Percentiles rank a stretch among this genome's conserved stretches.
Conservation (phyloP, 2,113 vertebrate species). For the Oryzias javanicus region DNA sequence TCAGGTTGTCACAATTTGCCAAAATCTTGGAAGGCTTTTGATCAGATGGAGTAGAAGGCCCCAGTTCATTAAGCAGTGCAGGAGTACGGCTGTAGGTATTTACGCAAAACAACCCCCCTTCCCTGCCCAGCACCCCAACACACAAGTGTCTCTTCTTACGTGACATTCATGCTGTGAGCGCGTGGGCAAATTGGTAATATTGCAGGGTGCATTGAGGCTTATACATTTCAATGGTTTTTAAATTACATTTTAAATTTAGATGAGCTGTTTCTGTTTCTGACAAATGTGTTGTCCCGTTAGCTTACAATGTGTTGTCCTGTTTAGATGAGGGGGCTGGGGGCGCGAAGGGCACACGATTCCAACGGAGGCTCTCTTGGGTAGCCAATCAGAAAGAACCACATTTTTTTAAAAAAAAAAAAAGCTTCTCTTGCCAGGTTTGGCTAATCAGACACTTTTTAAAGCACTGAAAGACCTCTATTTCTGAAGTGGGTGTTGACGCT, state of each 20-base stretch:
- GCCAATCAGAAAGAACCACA: constrained; percentile 40
- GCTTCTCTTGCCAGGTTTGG: constrained; percentile 16
- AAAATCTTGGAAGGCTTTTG: constrained; percentile 17
- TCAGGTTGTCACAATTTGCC: constrained; percentile 19
- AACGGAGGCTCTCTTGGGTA: constrained; percentile 12
- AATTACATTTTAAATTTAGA: constrained; percentile 81
- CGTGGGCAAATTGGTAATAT: constrained; percentile 71
- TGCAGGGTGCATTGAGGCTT: constrained; percentile 60
- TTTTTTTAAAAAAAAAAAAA: constrained; percentile 15
- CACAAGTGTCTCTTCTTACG: constrained; percentile 27
- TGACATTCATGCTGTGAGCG: constrained; percentile 49
- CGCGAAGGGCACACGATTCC: constrained; percentile 27
- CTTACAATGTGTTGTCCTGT: constrained; percentile 60
- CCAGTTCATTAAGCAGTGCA: constrained; percentile 38
- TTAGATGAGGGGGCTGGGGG: constrained; percentile 41
- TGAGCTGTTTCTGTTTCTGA: constrained; percentile 71
- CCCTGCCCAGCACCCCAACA: neutral
- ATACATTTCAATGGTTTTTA: constrained; percentile 74
- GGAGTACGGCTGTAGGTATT: constrained; percentile 1
- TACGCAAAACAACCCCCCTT: constrained; percentile 13
- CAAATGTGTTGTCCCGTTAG: constrained; percentile 64
- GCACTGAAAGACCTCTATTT: neutral
- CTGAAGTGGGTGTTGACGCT: constrained; percentile 5
- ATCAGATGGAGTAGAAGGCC: constrained; percentile 14
- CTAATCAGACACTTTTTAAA: constrained; percentile 32